Conservation (phyloP, 2,113 vertebrate species). For the Albula glossodonta region DNA sequence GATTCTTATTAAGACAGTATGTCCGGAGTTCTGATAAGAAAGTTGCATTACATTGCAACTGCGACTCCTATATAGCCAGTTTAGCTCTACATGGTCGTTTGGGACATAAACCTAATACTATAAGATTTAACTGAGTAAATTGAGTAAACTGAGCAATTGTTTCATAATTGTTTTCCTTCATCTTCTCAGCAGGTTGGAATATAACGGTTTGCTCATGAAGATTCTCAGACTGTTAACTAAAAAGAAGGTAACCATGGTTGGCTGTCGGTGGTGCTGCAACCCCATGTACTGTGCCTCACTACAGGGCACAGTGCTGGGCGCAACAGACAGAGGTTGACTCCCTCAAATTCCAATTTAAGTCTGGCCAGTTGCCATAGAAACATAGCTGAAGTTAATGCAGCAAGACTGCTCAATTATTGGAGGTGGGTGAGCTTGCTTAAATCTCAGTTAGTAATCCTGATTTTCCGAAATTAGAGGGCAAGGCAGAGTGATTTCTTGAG, state of each 20-base stretch:
- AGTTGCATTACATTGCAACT: too few relatives aligned
- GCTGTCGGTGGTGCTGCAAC: background rate
- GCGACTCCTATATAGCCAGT: too few relatives aligned
- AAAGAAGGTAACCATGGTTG: too few relatives aligned
- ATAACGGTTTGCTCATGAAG: background rate
- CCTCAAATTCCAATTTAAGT: constrained; percentile 47
- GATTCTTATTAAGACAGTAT: too few relatives aligned
- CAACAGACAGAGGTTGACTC: constrained; percentile 44
- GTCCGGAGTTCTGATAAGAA: too few relatives aligned
- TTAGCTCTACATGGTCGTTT: too few relatives aligned
- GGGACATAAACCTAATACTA: too few relatives aligned
- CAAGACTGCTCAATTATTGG: constrained; percentile 66
- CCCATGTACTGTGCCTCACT: constrained; percentile 41
- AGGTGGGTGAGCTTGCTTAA: constrained; percentile 58
- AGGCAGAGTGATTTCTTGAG: background rate
- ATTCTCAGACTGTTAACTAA: too few relatives aligned
- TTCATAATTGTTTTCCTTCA: background rate
- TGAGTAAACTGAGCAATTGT: too few relatives aligned
- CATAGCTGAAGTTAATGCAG: constrained; percentile 61
- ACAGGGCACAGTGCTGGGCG: constrained; percentile 33
- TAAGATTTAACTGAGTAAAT: too few relatives aligned
- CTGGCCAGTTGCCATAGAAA: constrained; percentile 61
- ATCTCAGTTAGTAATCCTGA: background rate
- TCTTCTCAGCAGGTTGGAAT: background rate
- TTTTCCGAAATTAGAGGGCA: background rate